A percentile compares a stretch with the other conserved stretches of the same genome.
Evolutionary conservation across 2,113 vertebrate species (phyloP).

Genomic region (Myrmecophaga tridactyla): DNA sequence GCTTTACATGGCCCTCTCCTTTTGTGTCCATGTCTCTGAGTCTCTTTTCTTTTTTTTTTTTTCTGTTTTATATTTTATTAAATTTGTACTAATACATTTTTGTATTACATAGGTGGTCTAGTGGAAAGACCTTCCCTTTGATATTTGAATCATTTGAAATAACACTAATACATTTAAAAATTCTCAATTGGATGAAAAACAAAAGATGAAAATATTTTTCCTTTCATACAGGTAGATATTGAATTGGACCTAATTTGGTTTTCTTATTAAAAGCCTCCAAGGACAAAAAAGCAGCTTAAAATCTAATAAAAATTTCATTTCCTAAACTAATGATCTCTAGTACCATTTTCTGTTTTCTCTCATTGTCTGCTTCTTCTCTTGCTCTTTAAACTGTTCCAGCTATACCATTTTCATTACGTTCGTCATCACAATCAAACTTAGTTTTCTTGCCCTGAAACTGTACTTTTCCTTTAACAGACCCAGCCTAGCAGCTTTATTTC

Average conservation of each 20-base stretch:
- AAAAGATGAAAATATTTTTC: constrained; percentile 73
- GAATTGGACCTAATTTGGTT: constrained; percentile 97
- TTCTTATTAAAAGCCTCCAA: constrained; percentile 85
- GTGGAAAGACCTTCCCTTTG: constrained; percentile 72
- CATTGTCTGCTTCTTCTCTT: constrained; percentile 86
- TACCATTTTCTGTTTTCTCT: constrained; percentile 93
- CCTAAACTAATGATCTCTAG: constrained; percentile 82
- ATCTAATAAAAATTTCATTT: constrained; percentile 80
- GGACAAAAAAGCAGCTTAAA: constrained; percentile 84
- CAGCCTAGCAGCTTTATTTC: constrained; percentile 84
- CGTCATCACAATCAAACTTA: constrained; percentile 92
- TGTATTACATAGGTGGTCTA: constrained; percentile 78
- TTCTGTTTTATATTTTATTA: constrained; percentile 79
- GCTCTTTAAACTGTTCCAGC: constrained; percentile 85
- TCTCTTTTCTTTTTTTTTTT: neutral
- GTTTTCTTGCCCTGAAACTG: constrained; percentile 94
- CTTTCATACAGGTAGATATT: constrained; percentile 93
- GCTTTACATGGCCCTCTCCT: too few relatives aligned
- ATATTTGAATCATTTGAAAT: constrained; percentile 74
- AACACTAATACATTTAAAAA: constrained; percentile 80
- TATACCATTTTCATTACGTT: constrained; percentile 79
- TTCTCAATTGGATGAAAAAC: constrained; percentile 63
- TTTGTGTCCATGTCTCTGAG: too few relatives aligned
- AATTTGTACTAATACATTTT: constrained; percentile 76
- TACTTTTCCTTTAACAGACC: constrained; percentile 87